These are phyloP conservation scores for Esox niger DNA, from an alignment of 2,113 vertebrate genomes.

Conservation along the genomic window DNA sequence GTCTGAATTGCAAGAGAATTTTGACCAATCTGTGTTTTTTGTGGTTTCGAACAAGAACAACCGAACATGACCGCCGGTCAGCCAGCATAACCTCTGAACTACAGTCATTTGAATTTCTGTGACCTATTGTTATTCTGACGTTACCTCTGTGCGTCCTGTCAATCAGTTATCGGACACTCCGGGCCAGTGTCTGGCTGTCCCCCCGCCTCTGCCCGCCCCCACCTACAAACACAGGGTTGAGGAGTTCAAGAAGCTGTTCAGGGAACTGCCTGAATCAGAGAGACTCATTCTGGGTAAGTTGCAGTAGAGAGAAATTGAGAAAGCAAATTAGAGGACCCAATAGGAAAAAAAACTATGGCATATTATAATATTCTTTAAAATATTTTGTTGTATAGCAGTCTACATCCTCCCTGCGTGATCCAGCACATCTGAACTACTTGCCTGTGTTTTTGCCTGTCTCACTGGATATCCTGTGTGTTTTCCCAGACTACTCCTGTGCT, in stretches of 20 bases:
- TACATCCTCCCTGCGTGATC: not conserved
- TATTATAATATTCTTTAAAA: not conserved
- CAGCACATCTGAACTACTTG: not conserved
- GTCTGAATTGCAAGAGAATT: too few relatives aligned
- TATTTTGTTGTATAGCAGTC: not conserved
- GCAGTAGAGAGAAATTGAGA: not conserved
- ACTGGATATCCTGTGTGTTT: too few relatives aligned
- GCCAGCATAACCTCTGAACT: not conserved
- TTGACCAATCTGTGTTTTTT: too few relatives aligned
- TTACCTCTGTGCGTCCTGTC: not conserved
- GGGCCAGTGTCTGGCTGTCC: slow-evolving; percentile 39
- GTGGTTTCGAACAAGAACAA: too few relatives aligned
- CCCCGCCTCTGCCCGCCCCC: slow-evolving; percentile 73
- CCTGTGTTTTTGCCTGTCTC: too few relatives aligned
- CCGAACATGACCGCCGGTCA: too few relatives aligned
- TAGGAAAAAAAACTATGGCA: too few relatives aligned
- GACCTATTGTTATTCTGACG: not conserved
- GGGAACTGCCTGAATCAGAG: slow-evolving; percentile 83
- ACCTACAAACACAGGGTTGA: slow-evolving; percentile 88
- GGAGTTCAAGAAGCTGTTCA: slow-evolving; percentile 89
- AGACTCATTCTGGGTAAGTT: slow-evolving; percentile 85
- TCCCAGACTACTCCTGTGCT: too few relatives aligned
- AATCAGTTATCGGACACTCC: slow-evolving; percentile 52
- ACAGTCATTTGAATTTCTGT: not conserved
- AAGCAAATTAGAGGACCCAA: not conserved